Percentiles rank a stretch among this genome's conserved stretches.
Evolutionary conservation across 1,140 invertebrate genomes (phyloP).

Genomic region (Temnothorax curvispinosus): DNA sequence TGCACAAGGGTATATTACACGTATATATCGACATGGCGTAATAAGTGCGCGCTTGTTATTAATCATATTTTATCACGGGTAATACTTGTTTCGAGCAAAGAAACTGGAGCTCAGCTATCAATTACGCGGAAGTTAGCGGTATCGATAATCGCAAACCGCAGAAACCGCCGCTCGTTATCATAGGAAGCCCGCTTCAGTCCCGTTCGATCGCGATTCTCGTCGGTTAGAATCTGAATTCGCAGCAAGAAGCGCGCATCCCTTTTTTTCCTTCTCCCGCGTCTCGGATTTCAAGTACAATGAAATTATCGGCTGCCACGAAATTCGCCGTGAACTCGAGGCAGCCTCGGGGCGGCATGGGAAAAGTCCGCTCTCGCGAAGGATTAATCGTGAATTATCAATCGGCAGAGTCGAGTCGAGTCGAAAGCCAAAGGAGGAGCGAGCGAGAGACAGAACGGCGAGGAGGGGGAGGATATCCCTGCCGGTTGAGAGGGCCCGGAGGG

Average conservation of each 20-base stretch:
- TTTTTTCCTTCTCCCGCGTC: conserved; percentile 5
- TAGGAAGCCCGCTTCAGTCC: conserved; percentile 14
- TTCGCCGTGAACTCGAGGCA: conserved; percentile 61
- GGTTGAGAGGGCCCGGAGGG: conserved; percentile 62
- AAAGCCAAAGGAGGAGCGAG: conserved; percentile 70
- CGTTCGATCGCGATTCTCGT: conserved; percentile 42
- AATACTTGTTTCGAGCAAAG: conserved; percentile 33
- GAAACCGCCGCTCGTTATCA: conserved; percentile 54
- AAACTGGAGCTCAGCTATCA: conserved; percentile 52
- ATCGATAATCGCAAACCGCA: conserved; percentile 51
- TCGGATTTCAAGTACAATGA: conserved; percentile 60
- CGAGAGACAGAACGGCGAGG: conserved; percentile 44
- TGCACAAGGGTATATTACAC: background rate
- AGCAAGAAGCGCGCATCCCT: conserved; percentile 29
- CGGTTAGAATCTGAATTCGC: conserved; percentile 27
- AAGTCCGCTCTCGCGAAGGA: conserved; percentile 62
- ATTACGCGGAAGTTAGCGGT: conserved; percentile 49
- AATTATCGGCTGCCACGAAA: conserved; percentile 64
- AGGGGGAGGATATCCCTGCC: conserved; percentile 54
- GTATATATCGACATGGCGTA: background rate
- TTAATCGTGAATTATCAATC: conserved; percentile 77
- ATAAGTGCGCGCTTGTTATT: conserved; percentile 24
- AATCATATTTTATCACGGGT: conserved; percentile 29
- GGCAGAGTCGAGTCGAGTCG: conserved; percentile 69
- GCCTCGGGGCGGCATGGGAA: conserved; percentile 19